These are phyloP conservation scores for Rhinoraja longicauda DNA, from an alignment of 2,797 vertebrate genomes.

Conservation along the genomic window DNA sequence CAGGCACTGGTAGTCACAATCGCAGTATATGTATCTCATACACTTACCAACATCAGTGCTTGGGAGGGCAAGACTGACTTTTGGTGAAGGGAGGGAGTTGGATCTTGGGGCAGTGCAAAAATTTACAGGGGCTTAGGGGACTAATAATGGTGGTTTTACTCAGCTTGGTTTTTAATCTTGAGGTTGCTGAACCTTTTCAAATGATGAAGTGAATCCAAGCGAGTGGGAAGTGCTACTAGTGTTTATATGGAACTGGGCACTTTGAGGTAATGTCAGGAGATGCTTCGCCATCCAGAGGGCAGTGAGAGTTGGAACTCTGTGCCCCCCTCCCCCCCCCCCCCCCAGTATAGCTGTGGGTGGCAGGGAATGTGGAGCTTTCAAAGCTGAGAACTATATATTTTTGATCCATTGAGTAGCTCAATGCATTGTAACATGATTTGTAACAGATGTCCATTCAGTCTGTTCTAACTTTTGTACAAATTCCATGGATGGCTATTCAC, in stretches of 20 bases:
- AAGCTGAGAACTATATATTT: neutral
- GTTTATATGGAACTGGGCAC: neutral
- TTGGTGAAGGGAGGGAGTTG: too few relatives aligned
- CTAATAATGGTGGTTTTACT: neutral
- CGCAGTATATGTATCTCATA: too few relatives aligned
- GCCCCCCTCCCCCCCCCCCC: too few relatives aligned
- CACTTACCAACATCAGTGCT: too few relatives aligned
- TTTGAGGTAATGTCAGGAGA: neutral
- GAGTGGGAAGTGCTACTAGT: too few relatives aligned
- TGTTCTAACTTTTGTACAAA: neutral
- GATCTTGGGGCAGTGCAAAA: neutral
- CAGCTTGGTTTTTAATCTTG: neutral
- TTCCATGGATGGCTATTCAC: neutral
- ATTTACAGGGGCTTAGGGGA: neutral
- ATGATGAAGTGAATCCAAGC: neutral
- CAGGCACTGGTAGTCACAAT: too few relatives aligned
- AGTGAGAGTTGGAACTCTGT: neutral
- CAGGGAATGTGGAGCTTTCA: neutral
- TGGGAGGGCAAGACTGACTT: neutral
- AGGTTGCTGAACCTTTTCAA: neutral
- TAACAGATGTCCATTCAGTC: neutral
- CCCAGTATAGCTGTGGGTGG: too few relatives aligned
- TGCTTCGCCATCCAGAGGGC: neutral
- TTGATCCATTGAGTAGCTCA: neutral
- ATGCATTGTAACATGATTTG: slow-evolving; percentile 3